A percentile compares a stretch with the other conserved stretches of the same genome.
Evolutionary conservation across 2,113 vertebrate genomes (phyloP).

Genomic region (Campylomormyrus numenius): DNA sequence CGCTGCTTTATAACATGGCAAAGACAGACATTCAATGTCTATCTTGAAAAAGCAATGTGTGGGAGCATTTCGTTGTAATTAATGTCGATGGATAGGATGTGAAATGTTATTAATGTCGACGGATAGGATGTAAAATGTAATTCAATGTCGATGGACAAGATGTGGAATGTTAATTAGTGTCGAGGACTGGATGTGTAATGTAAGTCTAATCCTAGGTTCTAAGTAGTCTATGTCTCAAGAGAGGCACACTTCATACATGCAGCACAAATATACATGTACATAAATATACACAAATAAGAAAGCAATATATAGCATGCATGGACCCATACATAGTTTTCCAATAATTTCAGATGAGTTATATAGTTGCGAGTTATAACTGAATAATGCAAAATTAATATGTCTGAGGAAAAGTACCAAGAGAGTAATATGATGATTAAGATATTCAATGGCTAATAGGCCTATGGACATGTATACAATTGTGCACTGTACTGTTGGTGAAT

Average conservation of each 20-base stretch:
- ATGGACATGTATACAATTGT: neutral
- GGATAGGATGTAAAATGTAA: too few species aligned
- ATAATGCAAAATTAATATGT: neutral
- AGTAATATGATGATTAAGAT: neutral
- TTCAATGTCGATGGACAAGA: too few species aligned
- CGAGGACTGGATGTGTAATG: too few species aligned
- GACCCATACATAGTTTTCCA: neutral
- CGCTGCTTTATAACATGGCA: neutral
- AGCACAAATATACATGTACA: neutral
- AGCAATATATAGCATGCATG: neutral
- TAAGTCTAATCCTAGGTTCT: too few species aligned
- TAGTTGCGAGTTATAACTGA: neutral
- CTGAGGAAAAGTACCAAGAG: neutral
- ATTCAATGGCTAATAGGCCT: neutral
- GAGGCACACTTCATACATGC: neutral
- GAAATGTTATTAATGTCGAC: too few species aligned
- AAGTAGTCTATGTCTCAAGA: neutral
- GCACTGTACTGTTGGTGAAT: neutral
- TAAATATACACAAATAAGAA: neutral
- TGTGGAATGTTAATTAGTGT: too few species aligned
- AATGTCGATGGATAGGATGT: neutral
- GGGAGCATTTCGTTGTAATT: neutral
- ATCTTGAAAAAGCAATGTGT: neutral
- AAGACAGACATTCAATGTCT: neutral
- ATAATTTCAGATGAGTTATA: neutral